Base-by-base conservation (phyloP, 2,888 invertebrate species). In the Amphiduros pacificus region DNA sequence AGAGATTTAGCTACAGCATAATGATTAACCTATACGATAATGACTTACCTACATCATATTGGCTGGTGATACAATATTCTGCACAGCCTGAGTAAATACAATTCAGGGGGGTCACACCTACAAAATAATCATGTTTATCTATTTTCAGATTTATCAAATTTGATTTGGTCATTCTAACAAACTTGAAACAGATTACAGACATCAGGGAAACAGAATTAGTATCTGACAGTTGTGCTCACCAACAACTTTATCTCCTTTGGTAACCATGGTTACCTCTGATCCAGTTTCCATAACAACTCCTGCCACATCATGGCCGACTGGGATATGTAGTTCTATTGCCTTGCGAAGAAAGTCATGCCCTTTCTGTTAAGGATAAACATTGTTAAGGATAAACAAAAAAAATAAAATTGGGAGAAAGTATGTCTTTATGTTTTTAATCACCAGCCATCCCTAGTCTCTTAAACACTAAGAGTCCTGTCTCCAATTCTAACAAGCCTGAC, bases 21-120 rank as follows among this genome's bases (percentile, higher is more conserved):
- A n/a, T n/a, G 22, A 6, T 48, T 20, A 48, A 9, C 49, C 22
- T 6, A 9, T 14, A 9, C 6, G 6, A 28, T 14, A 54, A 17
- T 29, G n/a, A 74, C 82, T 74, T 73, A 84, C 84, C 82, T 36
- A 84, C 71, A 71, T 84, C 83, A 74, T 79, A 83, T 70, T 84
- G 83, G 65, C 79, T 77, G 32, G 84, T 69, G 17, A 82, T 73
- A 57, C 84, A 82, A 62, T 70, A 80, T 60, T 84, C 82, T 5
- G 82, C 77, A 76, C 84, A 84, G 17, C 84, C 84, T 28, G 84
- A 82, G 53, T 77, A 77, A 6, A 68, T 69, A 63, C 78, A 81
- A 67, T 83, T 82, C 56, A 84, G 63, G 17, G 84, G 82, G 31
- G 84, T 73, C 32, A 83, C 73, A 55, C 85, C 84, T 84, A 62